Evolutionary conservation across 2,888 invertebrate species (phyloP).

Genomic region (Apotomis capreana): DNA sequence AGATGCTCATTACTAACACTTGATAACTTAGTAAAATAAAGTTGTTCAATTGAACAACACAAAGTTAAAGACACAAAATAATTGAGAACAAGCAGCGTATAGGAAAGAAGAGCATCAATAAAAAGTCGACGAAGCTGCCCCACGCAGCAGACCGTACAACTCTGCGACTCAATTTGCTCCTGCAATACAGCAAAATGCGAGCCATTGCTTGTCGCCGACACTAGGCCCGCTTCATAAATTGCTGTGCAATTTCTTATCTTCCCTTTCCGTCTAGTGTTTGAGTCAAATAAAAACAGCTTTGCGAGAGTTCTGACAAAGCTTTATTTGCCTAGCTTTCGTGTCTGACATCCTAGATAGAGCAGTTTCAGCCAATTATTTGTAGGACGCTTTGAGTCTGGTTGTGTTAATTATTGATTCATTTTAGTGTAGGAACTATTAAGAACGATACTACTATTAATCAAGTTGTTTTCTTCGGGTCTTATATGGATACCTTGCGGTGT

Average conservation of each 20-base stretch:
- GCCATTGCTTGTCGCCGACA: constrained; percentile 51
- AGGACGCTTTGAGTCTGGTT: neutral
- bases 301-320: constrained; percentile 32
- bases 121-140: constrained; percentile 55
- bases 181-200: constrained; percentile 63
- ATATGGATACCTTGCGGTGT: too few relatives aligned
- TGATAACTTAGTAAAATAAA: too few relatives aligned
- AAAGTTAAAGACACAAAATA: too few relatives aligned
- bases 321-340: constrained; percentile 32
- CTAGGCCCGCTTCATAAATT: constrained; percentile 67
- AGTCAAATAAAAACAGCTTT: constrained; percentile 57
- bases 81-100: neutral
- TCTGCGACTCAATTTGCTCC: constrained; percentile 73
- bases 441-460: too few relatives aligned
- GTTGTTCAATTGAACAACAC: too few relatives aligned
- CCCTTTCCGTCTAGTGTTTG: constrained; percentile 55
- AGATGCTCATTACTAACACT: too few relatives aligned
- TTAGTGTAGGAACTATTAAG: too few relatives aligned
- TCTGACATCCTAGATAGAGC: constrained; percentile 13
- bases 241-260: constrained; percentile 63
- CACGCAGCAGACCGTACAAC: constrained; percentile 73
- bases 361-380: neutral
- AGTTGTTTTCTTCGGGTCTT: too few relatives aligned
- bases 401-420: too few relatives aligned
- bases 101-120: constrained; percentile 53